Conservation (phyloP, 2,888 invertebrate species). For the Tetranychus truncatus region DNA sequence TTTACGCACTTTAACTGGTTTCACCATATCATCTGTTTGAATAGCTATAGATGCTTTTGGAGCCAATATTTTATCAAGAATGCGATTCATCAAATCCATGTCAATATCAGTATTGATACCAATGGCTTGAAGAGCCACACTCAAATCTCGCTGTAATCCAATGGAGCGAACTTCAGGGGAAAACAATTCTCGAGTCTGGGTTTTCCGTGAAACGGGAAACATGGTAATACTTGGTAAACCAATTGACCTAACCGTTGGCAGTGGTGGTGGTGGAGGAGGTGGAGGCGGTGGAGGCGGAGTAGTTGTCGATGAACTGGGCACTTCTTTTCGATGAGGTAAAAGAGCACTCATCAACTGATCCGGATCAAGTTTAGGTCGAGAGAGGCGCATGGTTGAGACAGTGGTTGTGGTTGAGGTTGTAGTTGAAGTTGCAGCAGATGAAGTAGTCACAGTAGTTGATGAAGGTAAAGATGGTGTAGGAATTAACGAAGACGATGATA, state of each 20-base stretch:
- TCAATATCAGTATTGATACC: slow-evolving; percentile 1
- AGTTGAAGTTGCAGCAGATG: neutral
- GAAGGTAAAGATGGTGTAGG: neutral
- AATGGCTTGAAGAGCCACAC: neutral
- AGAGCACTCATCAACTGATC: neutral
- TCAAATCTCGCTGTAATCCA: neutral
- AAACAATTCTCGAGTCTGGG: neutral
- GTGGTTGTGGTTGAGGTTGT: neutral
- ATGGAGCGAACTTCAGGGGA: neutral
- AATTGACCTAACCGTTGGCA: neutral
- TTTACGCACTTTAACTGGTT: neutral
- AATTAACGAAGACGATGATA: neutral
- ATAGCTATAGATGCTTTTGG: neutral
- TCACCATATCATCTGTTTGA: neutral
- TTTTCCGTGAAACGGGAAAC: neutral
- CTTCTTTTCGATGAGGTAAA: neutral
- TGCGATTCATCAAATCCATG: neutral
- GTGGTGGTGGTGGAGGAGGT: neutral
- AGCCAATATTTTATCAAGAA: slow-evolving; percentile 3
- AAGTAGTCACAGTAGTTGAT: neutral
- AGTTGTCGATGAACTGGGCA: neutral
- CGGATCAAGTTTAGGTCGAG: neutral
- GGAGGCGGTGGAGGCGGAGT: neutral
- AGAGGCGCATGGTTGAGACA: neutral
- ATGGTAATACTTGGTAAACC: neutral